These are phyloP conservation scores for Athripsodes cinereus DNA, from an alignment of 2,888 invertebrate genomes.

Conservation along the genomic window DNA sequence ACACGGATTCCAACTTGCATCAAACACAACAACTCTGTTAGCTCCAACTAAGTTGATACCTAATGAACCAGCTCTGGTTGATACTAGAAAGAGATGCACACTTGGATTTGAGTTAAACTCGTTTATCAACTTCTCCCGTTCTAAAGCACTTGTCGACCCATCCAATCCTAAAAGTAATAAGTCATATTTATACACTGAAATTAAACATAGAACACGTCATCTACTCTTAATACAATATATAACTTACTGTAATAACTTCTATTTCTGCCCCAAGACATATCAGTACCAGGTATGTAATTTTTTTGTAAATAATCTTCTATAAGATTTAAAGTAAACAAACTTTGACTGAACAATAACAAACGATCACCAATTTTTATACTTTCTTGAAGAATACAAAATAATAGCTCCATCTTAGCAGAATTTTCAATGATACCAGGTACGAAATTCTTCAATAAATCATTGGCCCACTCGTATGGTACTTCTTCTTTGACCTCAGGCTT, in stretches of 20 bases:
- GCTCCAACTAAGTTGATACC: constrained; percentile 98
- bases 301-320: constrained; percentile 89
- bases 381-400: constrained; percentile 87
- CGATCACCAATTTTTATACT: constrained; percentile 84
- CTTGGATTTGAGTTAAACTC: constrained; percentile 88
- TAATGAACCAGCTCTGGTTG: constrained; percentile 92
- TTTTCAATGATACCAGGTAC: constrained; percentile 84
- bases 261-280: constrained; percentile 78
- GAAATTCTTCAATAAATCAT: constrained; percentile 78
- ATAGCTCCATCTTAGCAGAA: constrained; percentile 91
- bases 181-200: constrained; percentile 22
- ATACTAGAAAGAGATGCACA: constrained; percentile 88
- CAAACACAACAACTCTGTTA: constrained; percentile 94
- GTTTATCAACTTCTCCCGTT: constrained; percentile 93
- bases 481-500: constrained; percentile 71
- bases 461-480: constrained; percentile 85
- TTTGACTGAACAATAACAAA: constrained; percentile 92
- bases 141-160: constrained; percentile 90
- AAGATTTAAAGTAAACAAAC: constrained; percentile 88
- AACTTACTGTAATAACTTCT: constrained; percentile 84
- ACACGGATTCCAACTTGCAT: constrained; percentile 99
- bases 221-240: too few relatives aligned
- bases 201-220: too few relatives aligned
- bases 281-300: constrained; percentile 61
- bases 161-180: constrained; percentile 64